These are phyloP conservation scores for Drosophila aff. DNA, from an alignment of 1,140 invertebrate species.

Conservation along the genomic window DNA sequence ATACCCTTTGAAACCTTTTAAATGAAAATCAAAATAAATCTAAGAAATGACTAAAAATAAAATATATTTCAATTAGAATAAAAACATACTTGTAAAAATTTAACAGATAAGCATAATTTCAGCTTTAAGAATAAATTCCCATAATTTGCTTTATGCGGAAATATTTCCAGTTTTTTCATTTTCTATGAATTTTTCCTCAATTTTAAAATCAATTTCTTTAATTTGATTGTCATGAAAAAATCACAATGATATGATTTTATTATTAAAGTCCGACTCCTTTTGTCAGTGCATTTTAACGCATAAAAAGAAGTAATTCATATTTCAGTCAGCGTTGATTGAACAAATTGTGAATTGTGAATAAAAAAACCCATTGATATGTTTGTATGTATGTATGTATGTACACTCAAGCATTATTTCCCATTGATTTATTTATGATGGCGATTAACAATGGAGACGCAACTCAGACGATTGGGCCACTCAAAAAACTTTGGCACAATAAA, in stretches of 20 bases:
- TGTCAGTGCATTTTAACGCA: constrained; percentile 12
- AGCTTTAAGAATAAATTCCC: background rate
- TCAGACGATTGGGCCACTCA: constrained; percentile 43
- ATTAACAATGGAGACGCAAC: constrained; percentile 62
- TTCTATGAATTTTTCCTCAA: background rate
- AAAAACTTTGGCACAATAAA: constrained; percentile 51
- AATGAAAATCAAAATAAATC: background rate
- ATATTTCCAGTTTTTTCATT: background rate
- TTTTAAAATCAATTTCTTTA: background rate
- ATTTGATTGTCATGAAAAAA: too few relatives aligned
- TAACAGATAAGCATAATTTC: too few relatives aligned
- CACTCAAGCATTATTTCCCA: constrained; percentile 29
- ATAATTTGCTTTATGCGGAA: too few relatives aligned
- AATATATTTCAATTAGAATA: background rate
- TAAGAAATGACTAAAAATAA: background rate
- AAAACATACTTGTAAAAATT: background rate
- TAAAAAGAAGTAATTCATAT: constrained; percentile 68
- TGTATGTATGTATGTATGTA: constrained; percentile 16
- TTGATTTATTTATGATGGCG: constrained; percentile 73
- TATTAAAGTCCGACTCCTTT: background rate
- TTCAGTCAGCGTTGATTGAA: constrained; percentile 51
- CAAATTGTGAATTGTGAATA: constrained; percentile 61
- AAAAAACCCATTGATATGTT: background rate
- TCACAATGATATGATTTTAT: too few relatives aligned
- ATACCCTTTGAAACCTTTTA: background rate